Conservation (phyloP, 2,888 invertebrate species). For the Callosobruchus maculatus region DNA sequence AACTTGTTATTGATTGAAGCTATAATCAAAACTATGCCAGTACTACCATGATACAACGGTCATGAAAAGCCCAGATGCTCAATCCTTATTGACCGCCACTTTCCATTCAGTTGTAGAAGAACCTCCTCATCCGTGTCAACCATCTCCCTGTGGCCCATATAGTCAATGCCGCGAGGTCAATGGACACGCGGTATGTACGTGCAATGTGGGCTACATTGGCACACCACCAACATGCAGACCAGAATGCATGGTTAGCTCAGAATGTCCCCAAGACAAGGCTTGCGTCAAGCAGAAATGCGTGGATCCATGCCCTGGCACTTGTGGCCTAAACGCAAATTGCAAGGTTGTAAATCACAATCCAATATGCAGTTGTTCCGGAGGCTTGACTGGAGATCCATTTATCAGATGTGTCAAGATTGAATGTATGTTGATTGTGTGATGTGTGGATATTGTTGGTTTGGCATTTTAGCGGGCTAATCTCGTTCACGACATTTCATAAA, state of each 20-base stretch:
- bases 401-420: slow-evolving; percentile 48
- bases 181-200: slow-evolving; percentile 62
- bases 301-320: slow-evolving; percentile 64
- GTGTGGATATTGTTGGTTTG: not conserved
- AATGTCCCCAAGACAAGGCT: slow-evolving; percentile 62
- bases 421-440: slow-evolving; percentile 29
- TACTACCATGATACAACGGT: not conserved
- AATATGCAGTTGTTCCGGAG: slow-evolving; percentile 62
- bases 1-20: too few relatives aligned
- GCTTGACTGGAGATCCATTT: slow-evolving; percentile 65
- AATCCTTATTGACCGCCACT: not conserved
- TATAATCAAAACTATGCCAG: not conserved
- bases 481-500: too few relatives aligned
- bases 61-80: not conserved
- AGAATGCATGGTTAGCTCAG: slow-evolving; percentile 64
- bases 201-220: slow-evolving; percentile 60
- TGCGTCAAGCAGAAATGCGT: slow-evolving; percentile 62
- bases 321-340: slow-evolving; percentile 63
- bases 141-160: slow-evolving; percentile 66
- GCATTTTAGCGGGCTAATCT: too few relatives aligned
- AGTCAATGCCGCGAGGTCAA: slow-evolving; percentile 62
- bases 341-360: slow-evolving; percentile 67
- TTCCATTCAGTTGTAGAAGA: slow-evolving; percentile 23
- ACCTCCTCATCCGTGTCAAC: slow-evolving; percentile 53
- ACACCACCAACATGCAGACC: slow-evolving; percentile 63